phyloP scores from a whole-genome alignment of 2,888 invertebrate genomes.

The Xanthia icteritia region DNA sequence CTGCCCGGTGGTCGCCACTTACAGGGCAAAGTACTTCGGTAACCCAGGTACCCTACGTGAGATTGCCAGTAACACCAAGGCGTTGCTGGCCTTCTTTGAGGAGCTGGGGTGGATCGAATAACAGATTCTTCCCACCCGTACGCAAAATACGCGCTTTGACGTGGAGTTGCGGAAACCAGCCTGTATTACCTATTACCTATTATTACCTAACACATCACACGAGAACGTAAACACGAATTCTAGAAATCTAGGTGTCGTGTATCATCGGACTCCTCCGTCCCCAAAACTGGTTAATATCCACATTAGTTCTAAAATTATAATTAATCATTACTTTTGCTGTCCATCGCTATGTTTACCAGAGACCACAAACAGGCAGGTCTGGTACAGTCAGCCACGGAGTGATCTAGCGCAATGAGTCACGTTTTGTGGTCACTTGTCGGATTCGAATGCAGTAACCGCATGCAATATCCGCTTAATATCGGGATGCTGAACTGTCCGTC shows the following conservation, averaged over 20 bases:
- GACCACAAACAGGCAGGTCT: conserved; percentile 30
- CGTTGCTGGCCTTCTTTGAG: no score
- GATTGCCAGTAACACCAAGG: no score
- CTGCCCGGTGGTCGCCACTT: no score
- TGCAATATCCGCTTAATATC: conserved; percentile 68
- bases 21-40: no score
- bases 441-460: conserved; percentile 64
- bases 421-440: conserved; percentile 44
- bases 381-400: conserved; percentile 40
- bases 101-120: no score
- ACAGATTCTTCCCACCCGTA: no score
- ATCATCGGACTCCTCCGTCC: neutral
- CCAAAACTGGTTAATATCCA: neutral
- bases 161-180: no score
- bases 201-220: no score
- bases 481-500: conserved; percentile 35
- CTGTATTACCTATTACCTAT: no score
- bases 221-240: neutral
- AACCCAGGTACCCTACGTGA: no score
- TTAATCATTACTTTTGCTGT: neutral
- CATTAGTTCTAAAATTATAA: neutral
- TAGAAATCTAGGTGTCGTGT: no score
- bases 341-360: neutral
- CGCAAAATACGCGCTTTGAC: no score
- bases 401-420: conserved; percentile 58